Base-by-base conservation (phyloP, 2,113 vertebrate species). In the Tachysurus fulvidraco region DNA sequence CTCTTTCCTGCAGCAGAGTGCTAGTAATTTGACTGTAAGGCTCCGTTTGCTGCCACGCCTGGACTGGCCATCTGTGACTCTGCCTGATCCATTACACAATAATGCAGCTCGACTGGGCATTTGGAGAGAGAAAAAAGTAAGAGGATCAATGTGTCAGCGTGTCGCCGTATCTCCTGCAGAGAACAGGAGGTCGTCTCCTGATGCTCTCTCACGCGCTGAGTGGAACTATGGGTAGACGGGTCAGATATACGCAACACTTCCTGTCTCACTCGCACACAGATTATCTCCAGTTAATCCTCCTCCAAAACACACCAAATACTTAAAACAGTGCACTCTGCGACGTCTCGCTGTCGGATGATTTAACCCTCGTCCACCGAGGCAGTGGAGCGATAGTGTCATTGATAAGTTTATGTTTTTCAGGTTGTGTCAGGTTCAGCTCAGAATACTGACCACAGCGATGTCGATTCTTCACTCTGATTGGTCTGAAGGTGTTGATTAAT, bases 1-100 rank as follows among this genome's bases (percentile, higher is more conserved):
- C 55, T 88, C 90, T 60, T 90, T 90, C 84, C 87, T 87, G 76
- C 62, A 78, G 67, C 81, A 46, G 77, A 77, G 86, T 65, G n/a
- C 80, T 85, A 85, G 79, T 86, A 64, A 90, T 93, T 92, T 84
- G 78, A 86, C 84, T 87, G 88, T 89, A 85, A 28, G 89, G 54
- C 55, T 89, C 89, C 13, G 73, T 90, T 84, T 57, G 91, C 90
- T 88, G 91, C 91, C 88, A 81, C 8, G 91, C 85, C 90, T 16
- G 62, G 30, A 55, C 57, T 46, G 86, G 88, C 84, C 44, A 30
- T 88, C 88, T 92, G 90, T 91, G 92, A 90, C 86, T 46, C n/a
- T 4, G 3, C 54, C 36, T 62, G 83, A 90, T 92, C 84, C 85
- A 92, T 88, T 89, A 87, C 88, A 93, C 0, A 0, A 85, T 92